A percentile compares a stretch with the other conserved stretches of the same genome.
phyloP scores from a whole-genome alignment of 2,888 invertebrate species.

The Eugnorisma glareosa region DNA sequence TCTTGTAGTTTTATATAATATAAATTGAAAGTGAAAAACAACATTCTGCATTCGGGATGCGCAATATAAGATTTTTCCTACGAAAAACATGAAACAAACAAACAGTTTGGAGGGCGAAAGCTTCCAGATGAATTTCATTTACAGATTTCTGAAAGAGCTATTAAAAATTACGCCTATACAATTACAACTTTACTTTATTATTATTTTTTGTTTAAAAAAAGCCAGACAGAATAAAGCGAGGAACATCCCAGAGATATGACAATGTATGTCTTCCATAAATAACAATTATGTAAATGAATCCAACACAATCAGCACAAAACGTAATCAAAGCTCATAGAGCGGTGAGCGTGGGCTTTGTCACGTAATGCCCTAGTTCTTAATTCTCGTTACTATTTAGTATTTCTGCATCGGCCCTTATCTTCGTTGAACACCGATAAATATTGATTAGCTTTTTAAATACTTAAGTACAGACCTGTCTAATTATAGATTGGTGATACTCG shows the following conservation, averaged over 20 bases:
- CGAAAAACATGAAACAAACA: slow-evolving; percentile 13
- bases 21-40: slow-evolving; percentile 21
- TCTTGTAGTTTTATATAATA: too few species aligned
- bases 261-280: slow-evolving; percentile 9
- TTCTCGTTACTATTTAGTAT: slow-evolving; percentile 54
- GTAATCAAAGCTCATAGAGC: slow-evolving; percentile 21
- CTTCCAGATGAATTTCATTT: slow-evolving; percentile 1
- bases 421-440: slow-evolving; percentile 50
- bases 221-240: not conserved
- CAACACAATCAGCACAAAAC: not conserved
- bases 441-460: slow-evolving; percentile 58
- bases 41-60: not conserved
- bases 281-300: not conserved
- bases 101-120: slow-evolving; percentile 11
- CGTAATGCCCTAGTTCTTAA: slow-evolving; percentile 59
- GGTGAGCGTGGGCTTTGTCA: slow-evolving; percentile 64
- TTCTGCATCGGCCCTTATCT: slow-evolving; percentile 61
- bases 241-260: not conserved
- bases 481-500: slow-evolving; percentile 54
- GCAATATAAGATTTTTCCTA: slow-evolving; percentile 1
- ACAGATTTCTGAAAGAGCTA: not conserved
- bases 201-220: too few species aligned
- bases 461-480: slow-evolving; percentile 33
- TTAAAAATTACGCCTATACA: not conserved
- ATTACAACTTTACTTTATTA: too few species aligned